Conservation (phyloP, 2,113 vertebrate genomes). For the Ochotona princeps region DNA sequence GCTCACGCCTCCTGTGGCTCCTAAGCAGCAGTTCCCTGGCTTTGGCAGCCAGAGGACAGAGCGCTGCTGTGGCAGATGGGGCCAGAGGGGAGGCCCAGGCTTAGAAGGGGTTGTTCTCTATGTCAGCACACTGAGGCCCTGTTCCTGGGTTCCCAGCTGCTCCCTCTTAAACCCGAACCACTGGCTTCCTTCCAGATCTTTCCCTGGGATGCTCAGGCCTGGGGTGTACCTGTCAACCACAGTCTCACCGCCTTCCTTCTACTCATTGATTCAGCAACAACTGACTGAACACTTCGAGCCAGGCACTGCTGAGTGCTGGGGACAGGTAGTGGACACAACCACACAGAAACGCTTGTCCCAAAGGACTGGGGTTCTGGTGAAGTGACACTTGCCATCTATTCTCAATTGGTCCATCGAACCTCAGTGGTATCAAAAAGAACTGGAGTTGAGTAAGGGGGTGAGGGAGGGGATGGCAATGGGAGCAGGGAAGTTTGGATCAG, state of each 20-base stretch:
- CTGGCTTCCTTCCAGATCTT: not conserved
- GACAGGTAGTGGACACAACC: not conserved
- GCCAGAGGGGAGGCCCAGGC: not conserved
- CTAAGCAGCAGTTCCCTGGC: not conserved
- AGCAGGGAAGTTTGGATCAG: fast-evolving
- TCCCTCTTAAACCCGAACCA: too few relatives aligned
- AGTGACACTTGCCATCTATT: not conserved
- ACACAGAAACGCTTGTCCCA: not conserved
- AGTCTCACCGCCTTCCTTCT: not conserved
- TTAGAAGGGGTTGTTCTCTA: not conserved
- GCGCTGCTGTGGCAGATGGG: not conserved
- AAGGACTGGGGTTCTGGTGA: not conserved
- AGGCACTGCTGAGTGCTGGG: not conserved
- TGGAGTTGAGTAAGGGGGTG: not conserved
- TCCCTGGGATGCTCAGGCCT: not conserved
- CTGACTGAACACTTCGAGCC: too few relatives aligned
- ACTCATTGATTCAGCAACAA: not conserved
- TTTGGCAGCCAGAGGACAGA: not conserved
- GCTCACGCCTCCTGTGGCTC: not conserved
- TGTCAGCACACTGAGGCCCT: not conserved
- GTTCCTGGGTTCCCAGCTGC: not conserved
- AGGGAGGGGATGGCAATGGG: fast-evolving
- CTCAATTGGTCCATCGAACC: not conserved
- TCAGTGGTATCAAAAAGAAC: not conserved
- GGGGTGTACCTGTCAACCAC: not conserved